Base-by-base conservation (phyloP, 2,113 vertebrate genomes). In the Podocnemis expansa region DNA sequence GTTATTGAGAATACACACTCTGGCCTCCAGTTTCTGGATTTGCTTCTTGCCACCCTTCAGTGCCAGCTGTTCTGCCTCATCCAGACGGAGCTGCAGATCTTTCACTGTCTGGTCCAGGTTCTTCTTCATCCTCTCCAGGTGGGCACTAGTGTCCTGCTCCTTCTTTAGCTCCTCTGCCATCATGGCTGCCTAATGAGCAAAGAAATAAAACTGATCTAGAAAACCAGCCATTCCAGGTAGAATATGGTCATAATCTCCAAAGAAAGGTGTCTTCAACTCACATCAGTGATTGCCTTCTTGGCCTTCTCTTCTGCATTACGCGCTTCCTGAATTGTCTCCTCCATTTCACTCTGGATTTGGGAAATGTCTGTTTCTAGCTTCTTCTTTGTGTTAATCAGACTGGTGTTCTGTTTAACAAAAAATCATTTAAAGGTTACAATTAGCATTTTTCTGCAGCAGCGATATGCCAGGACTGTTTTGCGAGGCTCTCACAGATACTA, bases 81-180 rank as follows among this genome's bases (percentile, higher is more conserved):
- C 98, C 93, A 99, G 96, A 5, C 97, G 98, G 0, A 1, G 98
- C 96, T 99, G 98, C 93, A 99, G 96, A 52, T 99, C 98, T 95
- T 99, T 99, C 85, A 99, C 98, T 0, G 96, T 98, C 96, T 98
- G 98, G 47, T 47, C 47, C 47, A 47, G 47, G 47, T 47, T 47
- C 47, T 47, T 47, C 47, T 47, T 47, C 47, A 97, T 98, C 75
- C 98, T 97, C 90, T 98, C 98, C 90, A 98, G 92, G 60, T 67
- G 60, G 34, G 60, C 60, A 8, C 49, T 98, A 27, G 98, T 98
- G 73, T 99, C 98, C 93, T 99, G 99, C 91, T 99, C 99, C 95
- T 99, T 99, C 97, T 99, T 99, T 78, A 99, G 97, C 92, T 99
- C 98, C 95, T 99, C 99, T 0, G 99, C 98, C 99, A 99, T 99